These are phyloP conservation scores for Melopsittacus undulatus DNA, from an alignment of 2,797 vertebrate species.

Conservation along the genomic window DNA sequence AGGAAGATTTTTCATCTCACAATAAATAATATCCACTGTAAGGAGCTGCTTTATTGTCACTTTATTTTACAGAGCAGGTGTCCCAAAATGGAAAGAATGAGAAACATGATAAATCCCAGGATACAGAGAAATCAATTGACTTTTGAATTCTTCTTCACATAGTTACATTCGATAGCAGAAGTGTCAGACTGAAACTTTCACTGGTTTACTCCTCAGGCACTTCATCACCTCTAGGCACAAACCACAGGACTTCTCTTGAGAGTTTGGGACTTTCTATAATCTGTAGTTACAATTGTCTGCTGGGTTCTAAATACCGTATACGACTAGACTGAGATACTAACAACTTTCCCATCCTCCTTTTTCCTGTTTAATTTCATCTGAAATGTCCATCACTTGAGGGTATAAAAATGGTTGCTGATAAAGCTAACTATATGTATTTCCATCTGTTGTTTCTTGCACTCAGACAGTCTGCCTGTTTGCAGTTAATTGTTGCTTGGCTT, in stretches of 20 bases:
- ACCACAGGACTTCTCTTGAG: background rate
- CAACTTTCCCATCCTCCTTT: background rate
- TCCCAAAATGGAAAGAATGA: background rate
- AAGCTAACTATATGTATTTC: background rate
- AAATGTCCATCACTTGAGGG: background rate
- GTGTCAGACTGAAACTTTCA: background rate
- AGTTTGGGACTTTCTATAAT: background rate
- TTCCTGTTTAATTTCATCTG: background rate
- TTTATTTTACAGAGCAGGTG: background rate
- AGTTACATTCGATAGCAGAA: background rate
- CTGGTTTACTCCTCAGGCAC: background rate
- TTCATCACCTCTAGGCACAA: background rate
- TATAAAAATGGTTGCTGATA: background rate
- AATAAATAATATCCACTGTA: background rate
- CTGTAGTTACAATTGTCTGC: background rate
- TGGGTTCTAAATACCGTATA: background rate
- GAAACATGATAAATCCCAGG: background rate
- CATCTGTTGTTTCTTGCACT: background rate
- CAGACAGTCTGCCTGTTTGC: background rate
- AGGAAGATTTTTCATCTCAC: background rate
- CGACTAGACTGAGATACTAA: background rate
- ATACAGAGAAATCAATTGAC: background rate
- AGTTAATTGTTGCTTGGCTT: constrained; percentile 30
- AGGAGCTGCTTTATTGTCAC: background rate
- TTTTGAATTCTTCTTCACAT: background rate